Percentiles rank a stretch among this genome's conserved stretches.
Evolutionary conservation across 2,113 vertebrate species (phyloP).

Genomic region (Tenrec ecaudatus): DNA sequence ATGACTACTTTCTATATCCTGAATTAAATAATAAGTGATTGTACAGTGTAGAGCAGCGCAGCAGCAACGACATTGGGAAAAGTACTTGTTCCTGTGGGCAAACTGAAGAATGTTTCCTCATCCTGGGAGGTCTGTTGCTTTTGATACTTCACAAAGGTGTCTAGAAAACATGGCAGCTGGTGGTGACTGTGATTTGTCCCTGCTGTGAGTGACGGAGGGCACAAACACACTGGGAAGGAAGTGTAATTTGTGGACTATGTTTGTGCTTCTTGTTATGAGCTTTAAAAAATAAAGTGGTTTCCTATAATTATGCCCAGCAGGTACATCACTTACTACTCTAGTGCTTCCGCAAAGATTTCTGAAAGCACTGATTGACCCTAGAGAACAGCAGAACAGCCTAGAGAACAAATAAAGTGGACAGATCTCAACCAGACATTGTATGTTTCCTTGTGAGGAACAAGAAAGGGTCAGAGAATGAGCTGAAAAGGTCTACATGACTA

Average conservation of each 20-base stretch:
- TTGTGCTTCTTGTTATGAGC: constrained; percentile 69
- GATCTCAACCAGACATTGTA: constrained; percentile 38
- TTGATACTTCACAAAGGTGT: constrained; percentile 48
- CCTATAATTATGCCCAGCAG: constrained; percentile 79
- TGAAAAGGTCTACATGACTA: background rate
- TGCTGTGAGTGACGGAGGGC: constrained; percentile 63
- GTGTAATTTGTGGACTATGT: constrained; percentile 69
- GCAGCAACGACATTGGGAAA: constrained; percentile 16
- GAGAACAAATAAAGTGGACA: constrained; percentile 68
- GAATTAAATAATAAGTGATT: constrained; percentile 34
- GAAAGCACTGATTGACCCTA: constrained; percentile 74
- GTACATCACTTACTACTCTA: constrained; percentile 64
- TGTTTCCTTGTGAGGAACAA: background rate
- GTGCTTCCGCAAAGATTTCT: constrained; percentile 61
- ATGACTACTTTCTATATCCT: background rate
- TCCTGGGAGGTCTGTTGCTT: constrained; percentile 46
- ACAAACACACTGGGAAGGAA: constrained; percentile 57
- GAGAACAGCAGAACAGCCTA: constrained; percentile 60
- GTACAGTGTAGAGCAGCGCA: background rate
- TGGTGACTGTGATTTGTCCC: background rate
- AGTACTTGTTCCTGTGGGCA: background rate
- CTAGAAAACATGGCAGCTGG: constrained; percentile 26
- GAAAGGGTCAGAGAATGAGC: background rate
- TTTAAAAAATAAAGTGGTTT: constrained; percentile 74
- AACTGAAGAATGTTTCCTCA: constrained; percentile 19